phyloP scores from a whole-genome alignment of 2,113 vertebrate species.

The Ameiurus melas region DNA sequence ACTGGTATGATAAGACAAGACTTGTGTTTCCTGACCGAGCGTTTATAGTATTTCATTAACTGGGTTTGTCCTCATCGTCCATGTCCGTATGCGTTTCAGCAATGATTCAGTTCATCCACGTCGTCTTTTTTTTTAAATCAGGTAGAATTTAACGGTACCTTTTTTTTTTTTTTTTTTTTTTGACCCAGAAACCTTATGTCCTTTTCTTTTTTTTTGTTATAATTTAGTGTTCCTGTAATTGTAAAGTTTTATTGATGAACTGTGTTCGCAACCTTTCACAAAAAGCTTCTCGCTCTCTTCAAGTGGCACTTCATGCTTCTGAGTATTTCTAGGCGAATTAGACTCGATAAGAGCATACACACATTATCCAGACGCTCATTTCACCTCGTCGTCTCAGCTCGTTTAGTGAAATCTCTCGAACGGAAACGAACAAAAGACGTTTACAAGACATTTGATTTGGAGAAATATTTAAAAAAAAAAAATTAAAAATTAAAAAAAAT shows the following conservation, averaged over 20 bases:
- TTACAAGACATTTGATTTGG: slow-evolving; percentile 72
- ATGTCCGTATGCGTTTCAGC: slow-evolving; percentile 71
- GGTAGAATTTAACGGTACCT: slow-evolving; percentile 74
- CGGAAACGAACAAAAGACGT: slow-evolving; percentile 52
- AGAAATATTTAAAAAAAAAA: neutral
- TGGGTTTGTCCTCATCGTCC: slow-evolving; percentile 46
- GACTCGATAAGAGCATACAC: slow-evolving; percentile 61
- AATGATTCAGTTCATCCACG: slow-evolving; percentile 44
- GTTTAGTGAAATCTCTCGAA: slow-evolving; percentile 72
- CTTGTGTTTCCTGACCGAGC: slow-evolving; percentile 9
- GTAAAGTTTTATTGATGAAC: slow-evolving; percentile 85
- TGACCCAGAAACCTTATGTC: slow-evolving; percentile 61
- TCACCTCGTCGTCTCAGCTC: slow-evolving; percentile 76
- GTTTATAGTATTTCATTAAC: slow-evolving; percentile 45
- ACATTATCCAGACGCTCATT: slow-evolving; percentile 60
- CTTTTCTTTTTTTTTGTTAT: slow-evolving; percentile 64
- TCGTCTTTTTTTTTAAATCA: slow-evolving; percentile 64
- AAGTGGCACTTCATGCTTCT: slow-evolving; percentile 79
- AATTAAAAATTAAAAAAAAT: neutral
- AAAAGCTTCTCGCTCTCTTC: slow-evolving; percentile 75
- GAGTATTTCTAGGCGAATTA: slow-evolving; percentile 79
- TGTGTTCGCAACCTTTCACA: slow-evolving; percentile 81
- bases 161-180: slow-evolving; percentile 43
- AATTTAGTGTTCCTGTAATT: slow-evolving; percentile 86
- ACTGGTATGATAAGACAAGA: slow-evolving; percentile 28